Percentiles rank a stretch among this genome's conserved stretches.
Evolutionary conservation across 2,888 invertebrate genomes (phyloP).

Genomic region (Stictocephala bisonia): DNA sequence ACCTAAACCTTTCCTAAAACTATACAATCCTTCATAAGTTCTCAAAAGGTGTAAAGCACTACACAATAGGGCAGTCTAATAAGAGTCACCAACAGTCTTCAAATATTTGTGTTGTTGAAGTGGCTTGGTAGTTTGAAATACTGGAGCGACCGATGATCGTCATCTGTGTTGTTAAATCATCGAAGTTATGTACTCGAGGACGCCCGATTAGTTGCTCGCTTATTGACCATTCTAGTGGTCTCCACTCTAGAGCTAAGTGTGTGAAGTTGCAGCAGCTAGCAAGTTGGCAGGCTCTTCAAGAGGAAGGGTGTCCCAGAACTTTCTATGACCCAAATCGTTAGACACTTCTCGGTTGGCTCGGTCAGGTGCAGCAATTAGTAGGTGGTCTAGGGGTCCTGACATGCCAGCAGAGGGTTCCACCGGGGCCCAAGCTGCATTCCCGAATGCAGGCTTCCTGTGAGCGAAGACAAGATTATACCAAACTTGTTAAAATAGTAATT

Average conservation of each 20-base stretch:
- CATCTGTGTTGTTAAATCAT: no score
- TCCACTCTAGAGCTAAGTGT: constrained; percentile 34
- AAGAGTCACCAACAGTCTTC: no score
- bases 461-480: background rate
- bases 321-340: constrained; percentile 43
- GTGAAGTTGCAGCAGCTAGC: background rate
- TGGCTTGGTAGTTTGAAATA: no score
- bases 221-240: no score
- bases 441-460: constrained; percentile 33
- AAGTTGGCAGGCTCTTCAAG: constrained; percentile 47
- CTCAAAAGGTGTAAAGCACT: no score
- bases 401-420: background rate
- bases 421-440: background rate
- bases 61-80: no score
- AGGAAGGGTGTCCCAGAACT: constrained; percentile 53
- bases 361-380: constrained; percentile 38
- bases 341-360: constrained; percentile 2
- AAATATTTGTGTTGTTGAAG: no score
- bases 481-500: background rate
- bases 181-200: no score
- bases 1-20: no score
- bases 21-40: no score
- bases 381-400: constrained; percentile 14
- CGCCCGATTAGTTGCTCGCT: no score
- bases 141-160: no score